Conservation (phyloP, 2,888 invertebrate species). For the Cosmorhoe ocellata region DNA sequence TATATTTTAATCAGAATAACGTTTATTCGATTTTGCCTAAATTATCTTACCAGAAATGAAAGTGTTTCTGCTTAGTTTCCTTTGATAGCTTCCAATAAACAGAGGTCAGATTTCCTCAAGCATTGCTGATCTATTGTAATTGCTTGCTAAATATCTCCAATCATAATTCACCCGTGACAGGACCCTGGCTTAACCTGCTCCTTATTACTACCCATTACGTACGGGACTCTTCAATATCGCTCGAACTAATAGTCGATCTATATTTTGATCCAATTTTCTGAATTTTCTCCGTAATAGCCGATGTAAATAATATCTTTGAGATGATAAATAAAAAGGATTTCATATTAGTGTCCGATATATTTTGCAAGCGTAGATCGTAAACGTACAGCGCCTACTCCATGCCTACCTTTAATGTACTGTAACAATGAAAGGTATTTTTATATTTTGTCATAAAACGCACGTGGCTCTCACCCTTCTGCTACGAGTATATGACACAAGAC, state of each 20-base stretch:
- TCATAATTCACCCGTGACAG: constrained; percentile 28
- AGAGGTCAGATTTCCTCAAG: constrained; percentile 15
- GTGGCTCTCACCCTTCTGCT: constrained; percentile 45
- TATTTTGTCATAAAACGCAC: constrained; percentile 66
- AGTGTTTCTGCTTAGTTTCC: constrained; percentile 24
- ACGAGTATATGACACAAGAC: constrained; percentile 34
- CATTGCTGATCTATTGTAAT: constrained; percentile 28
- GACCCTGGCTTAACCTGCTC: constrained; percentile 24
- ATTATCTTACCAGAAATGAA: constrained; percentile 16
- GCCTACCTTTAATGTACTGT: constrained; percentile 36
- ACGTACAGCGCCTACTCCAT: too few species aligned
- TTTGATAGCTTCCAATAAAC: constrained; percentile 29
- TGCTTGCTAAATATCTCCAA: constrained; percentile 29
- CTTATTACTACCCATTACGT: constrained; percentile 32
- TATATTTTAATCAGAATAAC: background rate
- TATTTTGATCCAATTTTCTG: constrained; percentile 25
- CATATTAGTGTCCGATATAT: constrained; percentile 18
- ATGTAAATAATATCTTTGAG: constrained; percentile 9
- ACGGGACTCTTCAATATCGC: constrained; percentile 27
- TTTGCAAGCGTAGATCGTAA: constrained; percentile 20
- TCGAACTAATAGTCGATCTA: constrained; percentile 28
- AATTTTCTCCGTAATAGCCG: constrained; percentile 17
- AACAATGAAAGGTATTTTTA: constrained; percentile 57
- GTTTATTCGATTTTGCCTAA: background rate
- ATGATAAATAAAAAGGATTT: constrained; percentile 28